Conservation (phyloP, 2,113 vertebrate genomes). For the Ptyas mucosa region DNA sequence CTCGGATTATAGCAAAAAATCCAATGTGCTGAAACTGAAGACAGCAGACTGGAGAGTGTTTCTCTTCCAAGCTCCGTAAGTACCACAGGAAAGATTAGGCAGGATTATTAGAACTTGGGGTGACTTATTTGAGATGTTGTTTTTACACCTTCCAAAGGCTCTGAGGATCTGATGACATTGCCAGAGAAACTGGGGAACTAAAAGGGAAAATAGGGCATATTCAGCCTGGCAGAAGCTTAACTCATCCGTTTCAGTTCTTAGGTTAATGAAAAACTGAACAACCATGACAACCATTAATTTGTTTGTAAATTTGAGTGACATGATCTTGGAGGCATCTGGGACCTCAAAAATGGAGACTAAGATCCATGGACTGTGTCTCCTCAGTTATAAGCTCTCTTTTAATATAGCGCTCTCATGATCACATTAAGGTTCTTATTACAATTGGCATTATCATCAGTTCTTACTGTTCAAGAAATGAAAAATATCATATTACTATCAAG, state of each 20-base stretch:
- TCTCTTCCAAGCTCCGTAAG: constrained; percentile 94
- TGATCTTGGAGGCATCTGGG: background rate
- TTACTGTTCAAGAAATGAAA: background rate
- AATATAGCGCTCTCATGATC: background rate
- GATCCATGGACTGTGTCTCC: background rate
- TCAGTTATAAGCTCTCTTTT: background rate
- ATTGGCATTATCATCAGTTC: background rate
- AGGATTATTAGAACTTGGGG: background rate
- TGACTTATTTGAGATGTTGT: background rate
- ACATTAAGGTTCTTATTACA: background rate
- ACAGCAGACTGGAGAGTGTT: constrained; percentile 98
- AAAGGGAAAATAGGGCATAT: background rate
- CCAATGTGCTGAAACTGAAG: constrained; percentile 92
- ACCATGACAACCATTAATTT: background rate
- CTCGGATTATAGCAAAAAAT: constrained; percentile 94
- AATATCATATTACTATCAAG: background rate
- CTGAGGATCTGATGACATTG: background rate
- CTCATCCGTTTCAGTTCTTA: background rate
- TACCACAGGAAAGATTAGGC: background rate
- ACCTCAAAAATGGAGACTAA: background rate
- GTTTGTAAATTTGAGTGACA: background rate
- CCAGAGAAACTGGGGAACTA: background rate
- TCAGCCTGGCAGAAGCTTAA: background rate
- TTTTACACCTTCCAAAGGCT: background rate
- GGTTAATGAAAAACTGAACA: background rate